Evolutionary conservation across 2,113 vertebrate species (phyloP), one percentile per base, ranked within the genome.

Genomic region (Leptosomus discolor): DNA sequence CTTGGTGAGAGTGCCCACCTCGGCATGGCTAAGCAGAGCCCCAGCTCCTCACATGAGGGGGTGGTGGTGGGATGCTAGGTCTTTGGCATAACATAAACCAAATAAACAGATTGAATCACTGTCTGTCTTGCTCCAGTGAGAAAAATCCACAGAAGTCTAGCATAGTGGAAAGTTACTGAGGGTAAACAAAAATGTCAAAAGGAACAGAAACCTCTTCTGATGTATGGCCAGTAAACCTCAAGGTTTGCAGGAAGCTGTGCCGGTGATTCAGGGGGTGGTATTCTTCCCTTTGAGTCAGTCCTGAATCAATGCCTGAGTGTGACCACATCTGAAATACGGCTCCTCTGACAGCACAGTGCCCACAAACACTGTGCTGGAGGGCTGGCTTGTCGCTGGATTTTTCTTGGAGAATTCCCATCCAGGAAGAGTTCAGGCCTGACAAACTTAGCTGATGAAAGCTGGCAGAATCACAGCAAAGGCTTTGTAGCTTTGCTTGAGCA

Each of bases 271-370:
- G 22, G 65, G 75, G 76, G 37, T 94, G 70, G 65, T 70, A 94
- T 92, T 84, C 77, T 96, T 97, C 94, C 95, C 96, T 94, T 92
- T 97, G 97, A 98, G 97, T 97, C 98, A 96, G 96, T 23, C 85
- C 87, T 94, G 86, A 88, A 56, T 54, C 79, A 60, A 37, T 9
- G 39, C 95, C 94, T 67, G 19, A 61, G 32, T 26, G n/a, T 39
- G 76, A 97, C 97, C 96, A 97, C 97, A 98, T 97, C 97, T 98
- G 94, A 98, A 96, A 90, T 58, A 20, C 1, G 6, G 57, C 73
- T 86, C 12, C 71, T 92, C 88, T 46, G 29, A 11, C 54, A 95
- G 79, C 53, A 61, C 24, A 15, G 50, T 95, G 96, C 78, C 79
- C 70, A 17, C 2, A 21, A 54, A 85, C 68, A 4, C 86, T 9